Evolutionary conservation across 2,113 vertebrate genomes (phyloP).

Genomic region (Psittacara wagleri): DNA sequence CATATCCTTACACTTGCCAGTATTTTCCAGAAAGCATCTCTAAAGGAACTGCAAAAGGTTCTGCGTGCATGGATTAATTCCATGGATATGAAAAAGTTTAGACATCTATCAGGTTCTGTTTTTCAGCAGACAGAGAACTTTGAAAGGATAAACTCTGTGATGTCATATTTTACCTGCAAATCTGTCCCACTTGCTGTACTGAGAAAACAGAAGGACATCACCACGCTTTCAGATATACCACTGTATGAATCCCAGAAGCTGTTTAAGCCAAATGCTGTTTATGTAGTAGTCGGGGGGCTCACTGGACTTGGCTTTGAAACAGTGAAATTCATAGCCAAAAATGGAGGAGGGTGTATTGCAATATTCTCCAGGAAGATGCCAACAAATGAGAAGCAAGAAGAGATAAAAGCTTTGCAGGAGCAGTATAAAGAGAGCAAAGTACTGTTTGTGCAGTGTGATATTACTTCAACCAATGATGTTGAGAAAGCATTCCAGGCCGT

Average conservation of each 20-base stretch:
- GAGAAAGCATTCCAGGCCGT: conserved; percentile 71
- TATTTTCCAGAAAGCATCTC: conserved; percentile 77
- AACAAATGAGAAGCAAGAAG: conserved; percentile 65
- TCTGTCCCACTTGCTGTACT: conserved; percentile 66
- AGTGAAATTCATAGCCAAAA: conserved; percentile 80
- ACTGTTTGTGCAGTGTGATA: conserved; percentile 77
- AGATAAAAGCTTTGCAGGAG: conserved; percentile 73
- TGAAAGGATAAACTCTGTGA: neutral
- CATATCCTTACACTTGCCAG: conserved; percentile 64
- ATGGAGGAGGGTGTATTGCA: conserved; percentile 78
- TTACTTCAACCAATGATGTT: conserved; percentile 69
- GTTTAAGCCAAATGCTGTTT: conserved; percentile 77
- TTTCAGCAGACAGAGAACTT: conserved; percentile 17
- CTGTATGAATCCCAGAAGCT: conserved; percentile 54
- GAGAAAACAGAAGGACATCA: neutral
- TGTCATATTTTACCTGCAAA: conserved; percentile 76
- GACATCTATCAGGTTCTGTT: neutral
- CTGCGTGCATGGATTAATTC: conserved; percentile 75
- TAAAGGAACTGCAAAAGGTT: conserved; percentile 63
- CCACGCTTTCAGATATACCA: conserved; percentile 62
- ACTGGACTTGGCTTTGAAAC: conserved; percentile 89
- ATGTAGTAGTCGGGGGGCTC: conserved; percentile 83
- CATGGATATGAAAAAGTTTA: conserved; percentile 59
- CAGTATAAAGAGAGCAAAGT: conserved; percentile 57
- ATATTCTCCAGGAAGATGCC: conserved; percentile 78